Evolutionary conservation across 64 coral and sea anemone species (phyloP).

Genomic region (Pachyseris speciosa): DNA sequence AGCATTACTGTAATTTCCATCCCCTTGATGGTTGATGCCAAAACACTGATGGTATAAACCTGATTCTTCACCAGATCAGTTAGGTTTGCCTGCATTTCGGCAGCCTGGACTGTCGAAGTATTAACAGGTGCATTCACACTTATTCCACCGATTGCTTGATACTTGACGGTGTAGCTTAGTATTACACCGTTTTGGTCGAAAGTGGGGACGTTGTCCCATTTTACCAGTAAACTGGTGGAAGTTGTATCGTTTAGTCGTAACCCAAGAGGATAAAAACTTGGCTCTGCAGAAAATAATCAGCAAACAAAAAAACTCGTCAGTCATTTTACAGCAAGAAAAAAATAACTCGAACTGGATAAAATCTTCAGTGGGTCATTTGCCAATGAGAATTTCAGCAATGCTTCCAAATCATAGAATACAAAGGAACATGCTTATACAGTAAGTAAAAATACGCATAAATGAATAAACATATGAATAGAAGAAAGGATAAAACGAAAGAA

Average conservation of each 20-base stretch:
- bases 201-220: neutral
- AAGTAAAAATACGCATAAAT: too few species aligned
- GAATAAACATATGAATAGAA: neutral
- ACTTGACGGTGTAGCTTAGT: neutral
- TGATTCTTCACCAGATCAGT: constrained; percentile 6
- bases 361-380: too few species aligned
- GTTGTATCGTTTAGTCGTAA: neutral
- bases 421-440: too few species aligned
- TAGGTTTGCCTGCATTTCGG: neutral
- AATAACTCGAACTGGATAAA: too few species aligned
- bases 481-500: neutral
- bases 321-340: too few species aligned
- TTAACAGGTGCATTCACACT: neutral
- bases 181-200: neutral
- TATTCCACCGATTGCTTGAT: neutral
- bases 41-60: constrained; percentile 18
- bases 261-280: neutral
- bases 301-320: too few species aligned
- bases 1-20: neutral
- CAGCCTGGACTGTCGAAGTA: neutral
- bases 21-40: constrained; percentile 11
- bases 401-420: too few species aligned
- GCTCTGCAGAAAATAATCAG: neutral
- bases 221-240: neutral
- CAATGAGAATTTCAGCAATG: too few species aligned